Conservation (phyloP, 2,113 vertebrate species). For the Eulacestoma nigropectus region DNA sequence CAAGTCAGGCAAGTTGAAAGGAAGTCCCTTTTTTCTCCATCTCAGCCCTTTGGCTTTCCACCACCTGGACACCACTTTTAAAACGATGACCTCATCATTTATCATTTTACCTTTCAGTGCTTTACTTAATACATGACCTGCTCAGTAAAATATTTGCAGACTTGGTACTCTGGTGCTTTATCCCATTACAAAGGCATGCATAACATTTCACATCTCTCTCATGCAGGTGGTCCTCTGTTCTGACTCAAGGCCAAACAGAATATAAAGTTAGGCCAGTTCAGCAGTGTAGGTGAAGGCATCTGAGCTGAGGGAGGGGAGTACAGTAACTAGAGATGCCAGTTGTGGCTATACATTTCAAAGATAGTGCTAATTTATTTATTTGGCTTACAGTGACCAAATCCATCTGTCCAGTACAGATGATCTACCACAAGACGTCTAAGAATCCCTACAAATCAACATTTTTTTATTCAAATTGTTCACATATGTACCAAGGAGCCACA, state of each 20-base stretch:
- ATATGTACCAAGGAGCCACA: slow-evolving; percentile 53
- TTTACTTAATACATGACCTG: slow-evolving; percentile 69
- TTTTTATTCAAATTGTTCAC: slow-evolving; percentile 64
- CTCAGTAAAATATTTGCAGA: slow-evolving; percentile 70
- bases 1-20: not conserved
- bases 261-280: slow-evolving; percentile 49
- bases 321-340: slow-evolving; percentile 56
- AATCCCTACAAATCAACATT: slow-evolving; percentile 19
- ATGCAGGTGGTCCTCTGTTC: slow-evolving; percentile 64
- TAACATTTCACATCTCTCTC: slow-evolving; percentile 64
- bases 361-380: slow-evolving; percentile 70
- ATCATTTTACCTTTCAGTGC: slow-evolving; percentile 70
- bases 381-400: slow-evolving; percentile 61
- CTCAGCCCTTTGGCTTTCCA: slow-evolving; percentile 48
- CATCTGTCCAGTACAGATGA: slow-evolving; percentile 60
- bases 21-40: slow-evolving; percentile 35
- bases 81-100: slow-evolving; percentile 68
- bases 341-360: slow-evolving; percentile 69
- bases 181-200: slow-evolving; percentile 66
- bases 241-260: slow-evolving; percentile 57
- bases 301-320: slow-evolving; percentile 22
- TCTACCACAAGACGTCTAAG: slow-evolving; percentile 20
- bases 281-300: slow-evolving; percentile 44
- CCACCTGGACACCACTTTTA: slow-evolving; percentile 54
- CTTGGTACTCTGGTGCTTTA: slow-evolving; percentile 62